A percentile compares a stretch with the other conserved stretches of the same genome.
phyloP scores from a whole-genome alignment of 2,888 invertebrate genomes.

The Cephus pulcher region DNA sequence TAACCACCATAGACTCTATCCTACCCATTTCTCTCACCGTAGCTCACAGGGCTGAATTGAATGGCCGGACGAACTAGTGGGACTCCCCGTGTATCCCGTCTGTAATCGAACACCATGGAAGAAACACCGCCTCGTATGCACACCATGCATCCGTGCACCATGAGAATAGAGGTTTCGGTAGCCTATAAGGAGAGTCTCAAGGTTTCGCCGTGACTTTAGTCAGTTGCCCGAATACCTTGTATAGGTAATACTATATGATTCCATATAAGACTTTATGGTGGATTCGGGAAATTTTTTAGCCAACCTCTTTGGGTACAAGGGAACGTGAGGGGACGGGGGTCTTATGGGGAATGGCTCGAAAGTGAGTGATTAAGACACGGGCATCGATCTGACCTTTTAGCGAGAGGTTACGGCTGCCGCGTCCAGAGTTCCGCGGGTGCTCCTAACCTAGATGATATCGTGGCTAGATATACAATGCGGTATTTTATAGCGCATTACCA shows the following conservation, averaged over 20 bases:
- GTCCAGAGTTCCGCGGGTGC: slow-evolving; percentile 40
- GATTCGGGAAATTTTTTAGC: background rate
- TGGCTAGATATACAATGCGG: slow-evolving; percentile 56
- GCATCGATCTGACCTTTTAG: background rate
- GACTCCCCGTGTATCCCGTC: background rate
- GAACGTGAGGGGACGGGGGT: background rate
- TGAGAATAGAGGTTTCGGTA: background rate
- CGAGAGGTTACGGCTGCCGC: slow-evolving; percentile 14
- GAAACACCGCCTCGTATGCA: background rate
- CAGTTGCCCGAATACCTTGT: no score
- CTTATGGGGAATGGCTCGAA: background rate
- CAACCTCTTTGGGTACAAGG: background rate
- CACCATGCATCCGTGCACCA: background rate
- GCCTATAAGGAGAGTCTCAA: background rate
- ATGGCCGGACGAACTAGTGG: background rate
- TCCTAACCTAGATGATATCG: slow-evolving; percentile 61
- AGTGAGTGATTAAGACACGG: background rate
- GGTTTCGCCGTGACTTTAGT: background rate
- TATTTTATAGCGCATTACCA: slow-evolving; percentile 60
- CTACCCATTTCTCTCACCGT: background rate
- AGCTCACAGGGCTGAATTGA: background rate
- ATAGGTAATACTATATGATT: background rate
- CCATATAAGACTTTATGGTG: background rate
- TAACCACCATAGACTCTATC: background rate
- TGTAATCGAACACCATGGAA: background rate